Base-by-base conservation (phyloP, 2,888 invertebrate species). In the Tholera decimalis region DNA sequence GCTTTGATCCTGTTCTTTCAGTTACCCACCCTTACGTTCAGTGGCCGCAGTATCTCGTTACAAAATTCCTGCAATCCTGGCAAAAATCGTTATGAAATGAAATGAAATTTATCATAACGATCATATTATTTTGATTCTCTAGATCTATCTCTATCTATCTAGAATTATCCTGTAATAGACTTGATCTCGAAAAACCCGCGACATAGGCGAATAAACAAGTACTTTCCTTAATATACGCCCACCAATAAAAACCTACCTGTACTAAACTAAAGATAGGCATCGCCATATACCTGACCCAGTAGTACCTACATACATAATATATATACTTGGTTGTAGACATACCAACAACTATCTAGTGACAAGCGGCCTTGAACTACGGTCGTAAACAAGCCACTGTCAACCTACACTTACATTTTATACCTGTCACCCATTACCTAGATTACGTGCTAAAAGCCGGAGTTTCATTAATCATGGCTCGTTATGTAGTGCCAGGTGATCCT, bases 361-460 rank as follows among this genome's bases (percentile, higher is more conserved):
- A 8, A 28, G 15, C 20, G 60, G 28, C 81, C 81, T 79, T 82
- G 83, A 82, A 83, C 82, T 47, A 49, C 20, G 30, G 37, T 67
- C 73, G 71, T 83, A 81, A 83, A 83, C 76, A 83, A 63, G 67
- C 65, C 79, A 11, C 33, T 54, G 76, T 30, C 72, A 54, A 69
- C 63, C 60, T 76, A 62, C 47, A 54, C 39, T 37, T 28, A 54
- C 39, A 15, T 68, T 50, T 20, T 57, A 46, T 44, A 44, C 44
- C 54, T 24, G 24, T 20, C 15, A 50, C 28, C 49, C 72, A 71
- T 71, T 73, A 73, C 43, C 51, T 39, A 57, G 77, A 76, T 73
- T 76, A 77, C 56, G 72, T 30, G 59, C 15, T 69, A 59, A 69
- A 69, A 49, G 39, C 33, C 24, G 15, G 43, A 43, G 53, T 55